Evolutionary conservation across 2,888 invertebrate genomes (phyloP).

Genomic region (Neoaliturus tenellus): DNA sequence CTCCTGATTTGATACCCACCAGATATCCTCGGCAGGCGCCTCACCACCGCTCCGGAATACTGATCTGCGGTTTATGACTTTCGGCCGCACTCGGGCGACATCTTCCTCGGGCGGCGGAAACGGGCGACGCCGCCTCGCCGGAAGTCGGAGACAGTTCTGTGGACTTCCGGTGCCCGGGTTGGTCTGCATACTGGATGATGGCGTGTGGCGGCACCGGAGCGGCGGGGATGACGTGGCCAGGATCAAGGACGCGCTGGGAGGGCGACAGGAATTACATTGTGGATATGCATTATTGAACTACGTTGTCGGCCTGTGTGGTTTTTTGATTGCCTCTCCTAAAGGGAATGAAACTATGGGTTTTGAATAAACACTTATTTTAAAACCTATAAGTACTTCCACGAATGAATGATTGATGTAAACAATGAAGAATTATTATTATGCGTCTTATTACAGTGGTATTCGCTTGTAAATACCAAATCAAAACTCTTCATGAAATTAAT

Average conservation of each 20-base stretch:
- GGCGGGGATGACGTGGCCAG: background rate
- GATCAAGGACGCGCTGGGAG: background rate
- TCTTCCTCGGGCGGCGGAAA: constrained; percentile 13
- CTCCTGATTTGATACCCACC: background rate
- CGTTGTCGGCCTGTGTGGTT: no score
- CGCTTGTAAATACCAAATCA: no score
- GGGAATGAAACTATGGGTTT: no score
- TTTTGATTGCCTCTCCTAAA: no score
- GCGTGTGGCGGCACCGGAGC: background rate
- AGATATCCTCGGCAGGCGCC: constrained; percentile 3
- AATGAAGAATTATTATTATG: no score
- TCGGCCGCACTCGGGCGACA: background rate
- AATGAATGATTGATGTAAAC: no score
- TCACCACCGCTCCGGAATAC: background rate
- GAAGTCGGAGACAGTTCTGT: background rate
- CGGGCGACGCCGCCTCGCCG: constrained; percentile 5
- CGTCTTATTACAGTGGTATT: no score
- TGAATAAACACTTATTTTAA: no score
- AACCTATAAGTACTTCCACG: no score
- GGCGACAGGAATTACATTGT: background rate
- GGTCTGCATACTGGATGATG: constrained; percentile 1
- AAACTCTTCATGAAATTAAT: no score
- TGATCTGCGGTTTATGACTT: background rate
- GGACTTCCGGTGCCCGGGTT: background rate
- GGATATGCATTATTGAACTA: background rate